Evolutionary conservation across 1,140 invertebrate species (phyloP), one percentile per base, ranked within the genome.

Genomic region (Eueides isabella): DNA sequence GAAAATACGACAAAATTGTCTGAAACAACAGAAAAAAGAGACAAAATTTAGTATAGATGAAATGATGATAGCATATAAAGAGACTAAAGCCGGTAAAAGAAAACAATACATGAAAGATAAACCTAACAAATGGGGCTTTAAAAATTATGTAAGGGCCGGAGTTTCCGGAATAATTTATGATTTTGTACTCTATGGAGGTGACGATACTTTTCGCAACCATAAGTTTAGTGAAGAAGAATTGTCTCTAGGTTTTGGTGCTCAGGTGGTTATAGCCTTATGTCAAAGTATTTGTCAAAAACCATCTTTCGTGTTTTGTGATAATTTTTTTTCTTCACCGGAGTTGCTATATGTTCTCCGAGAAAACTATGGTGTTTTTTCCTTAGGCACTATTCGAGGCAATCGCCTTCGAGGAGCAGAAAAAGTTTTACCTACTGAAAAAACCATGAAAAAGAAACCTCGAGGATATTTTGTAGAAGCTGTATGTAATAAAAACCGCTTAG

Each of bases 101-200:
- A n/a, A n/a, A n/a, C n/a, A n/a, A n/a, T n/a, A n/a, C n/a, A n/a
- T n/a, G n/a, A n/a, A n/a, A n/a, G n/a, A n/a, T n/a, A n/a, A n/a
- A n/a, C n/a, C n/a, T n/a, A n/a, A n/a, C n/a, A n/a, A n/a, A n/a
- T n/a, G n/a, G n/a, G n/a, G n/a, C n/a, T n/a, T n/a, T n/a, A n/a
- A n/a, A n/a, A n/a, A n/a, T n/a, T 82, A 79, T 79, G 83, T 83
- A 6, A 71, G 85, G 41, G 81, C 85, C 31, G 85, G 85, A 23
- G 71, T 74, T 31, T 65, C 63, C 63, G 63, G 63, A 65, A 65
- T 65, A 65, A 65, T 65, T 65, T 65, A 65, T 31, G 63, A 65
- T 65, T 65, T 65, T 65, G 30, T 65, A 16, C 30, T 65, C 11
- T 65, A 65, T 65, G 65, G 69, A 41, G 83, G 75, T 23, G 70